Evolutionary conservation across 2,797 vertebrate genomes (phyloP).

Genomic region (Carapus acus): DNA sequence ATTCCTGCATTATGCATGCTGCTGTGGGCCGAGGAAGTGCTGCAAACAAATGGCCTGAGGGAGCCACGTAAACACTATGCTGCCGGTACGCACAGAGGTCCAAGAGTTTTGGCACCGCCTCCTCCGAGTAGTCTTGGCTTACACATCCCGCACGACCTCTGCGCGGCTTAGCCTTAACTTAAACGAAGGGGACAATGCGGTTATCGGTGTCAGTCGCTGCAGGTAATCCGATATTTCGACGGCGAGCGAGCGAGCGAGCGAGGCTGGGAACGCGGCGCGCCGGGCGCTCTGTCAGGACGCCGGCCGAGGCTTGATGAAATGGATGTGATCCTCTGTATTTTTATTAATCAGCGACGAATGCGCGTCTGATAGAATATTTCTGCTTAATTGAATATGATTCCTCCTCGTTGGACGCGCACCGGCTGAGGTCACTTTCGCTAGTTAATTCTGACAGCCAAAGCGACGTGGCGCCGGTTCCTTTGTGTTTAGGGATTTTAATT

Average conservation of each 20-base stretch:
- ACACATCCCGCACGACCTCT: slow-evolving; percentile 45
- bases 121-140: slow-evolving; percentile 40
- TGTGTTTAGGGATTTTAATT: slow-evolving; percentile 76
- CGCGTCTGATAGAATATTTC: slow-evolving; percentile 56
- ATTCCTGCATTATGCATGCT: slow-evolving; percentile 79
- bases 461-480: slow-evolving; percentile 62
- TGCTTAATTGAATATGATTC: slow-evolving; percentile 63
- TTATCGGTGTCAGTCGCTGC: slow-evolving; percentile 22
- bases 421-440: slow-evolving; percentile 66
- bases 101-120: slow-evolving; percentile 51
- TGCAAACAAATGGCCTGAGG: slow-evolving; percentile 79
- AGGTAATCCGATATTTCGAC: slow-evolving; percentile 14
- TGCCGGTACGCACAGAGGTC: slow-evolving; percentile 63
- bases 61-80: slow-evolving; percentile 70
- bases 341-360: slow-evolving; percentile 59
- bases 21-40: slow-evolving; percentile 75
- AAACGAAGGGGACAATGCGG: slow-evolving; percentile 19
- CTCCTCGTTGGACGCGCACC: slow-evolving; percentile 52
- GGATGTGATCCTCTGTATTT: slow-evolving; percentile 48
- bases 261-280: no score
- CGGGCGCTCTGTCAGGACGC: slow-evolving; percentile 11
- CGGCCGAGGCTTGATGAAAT: slow-evolving; percentile 31
- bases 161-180: slow-evolving; percentile 29
- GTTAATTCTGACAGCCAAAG: slow-evolving; percentile 69
- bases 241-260: no score